Percentiles rank a stretch among this genome's conserved stretches.
Conservation (phyloP, 1,140 invertebrate species). For the Idris sp. region DNA sequence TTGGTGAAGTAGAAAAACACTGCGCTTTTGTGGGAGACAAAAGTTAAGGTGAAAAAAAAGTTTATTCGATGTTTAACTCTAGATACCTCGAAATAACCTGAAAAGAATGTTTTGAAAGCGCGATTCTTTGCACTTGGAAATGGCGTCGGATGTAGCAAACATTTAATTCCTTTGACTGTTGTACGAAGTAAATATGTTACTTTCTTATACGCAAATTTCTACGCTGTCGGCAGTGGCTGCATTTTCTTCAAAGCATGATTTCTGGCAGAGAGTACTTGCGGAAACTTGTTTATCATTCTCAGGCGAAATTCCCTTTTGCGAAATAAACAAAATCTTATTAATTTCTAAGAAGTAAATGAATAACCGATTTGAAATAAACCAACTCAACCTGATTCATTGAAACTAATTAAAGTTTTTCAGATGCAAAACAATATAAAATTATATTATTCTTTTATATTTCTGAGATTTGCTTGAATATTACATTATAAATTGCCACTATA, state of each 20-base stretch:
- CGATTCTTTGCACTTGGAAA: constrained; percentile 27
- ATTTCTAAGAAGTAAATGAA: not conserved
- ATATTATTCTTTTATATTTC: too few species aligned
- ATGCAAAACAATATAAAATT: too few species aligned
- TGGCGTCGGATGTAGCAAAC: constrained; percentile 13
- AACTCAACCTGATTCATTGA: not conserved
- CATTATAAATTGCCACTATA: too few species aligned
- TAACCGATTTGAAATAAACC: constrained; percentile 2
- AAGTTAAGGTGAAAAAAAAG: constrained; percentile 31
- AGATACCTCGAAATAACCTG: constrained; percentile 15
- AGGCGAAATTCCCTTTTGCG: constrained; percentile 22
- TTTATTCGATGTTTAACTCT: constrained; percentile 42
- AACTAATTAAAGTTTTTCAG: too few species aligned
- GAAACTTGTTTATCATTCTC: constrained; percentile 42
- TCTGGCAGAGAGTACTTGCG: constrained; percentile 12
- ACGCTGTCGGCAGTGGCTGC: constrained; percentile 17
- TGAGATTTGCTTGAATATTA: too few species aligned
- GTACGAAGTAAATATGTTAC: constrained; percentile 39
- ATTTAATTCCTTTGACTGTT: constrained; percentile 45
- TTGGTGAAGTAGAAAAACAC: constrained; percentile 16
- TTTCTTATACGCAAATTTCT: constrained; percentile 35
- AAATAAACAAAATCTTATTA: constrained; percentile 34
- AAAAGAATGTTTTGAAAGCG: constrained; percentile 27
- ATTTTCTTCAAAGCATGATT: constrained; percentile 33
- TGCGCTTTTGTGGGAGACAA: constrained; percentile 13